phyloP scores from a whole-genome alignment of 2,888 invertebrate species.

The Calephelis perditalis region DNA sequence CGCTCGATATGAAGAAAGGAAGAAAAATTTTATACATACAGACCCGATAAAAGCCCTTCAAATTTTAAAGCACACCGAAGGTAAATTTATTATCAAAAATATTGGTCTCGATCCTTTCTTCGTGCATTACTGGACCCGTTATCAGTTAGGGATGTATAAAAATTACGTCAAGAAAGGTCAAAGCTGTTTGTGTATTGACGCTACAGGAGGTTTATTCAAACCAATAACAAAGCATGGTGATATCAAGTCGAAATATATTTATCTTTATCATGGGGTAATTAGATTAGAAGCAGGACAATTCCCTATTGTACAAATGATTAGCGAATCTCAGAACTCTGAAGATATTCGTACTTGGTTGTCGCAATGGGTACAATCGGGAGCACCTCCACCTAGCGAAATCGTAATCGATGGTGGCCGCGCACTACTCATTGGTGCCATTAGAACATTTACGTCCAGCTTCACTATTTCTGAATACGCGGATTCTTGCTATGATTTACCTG shows the following conservation, averaged over 20 bases:
- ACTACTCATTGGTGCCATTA: constrained; percentile 12
- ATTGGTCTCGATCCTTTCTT: constrained; percentile 13
- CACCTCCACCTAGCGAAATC: constrained; percentile 13
- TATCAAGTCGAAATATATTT: background rate
- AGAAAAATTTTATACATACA: constrained; percentile 15
- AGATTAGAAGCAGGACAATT: constrained; percentile 10
- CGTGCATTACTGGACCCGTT: constrained; percentile 12
- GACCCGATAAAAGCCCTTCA: constrained; percentile 12
- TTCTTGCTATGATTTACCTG: background rate
- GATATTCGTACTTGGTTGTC: background rate
- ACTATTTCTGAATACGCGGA: constrained; percentile 14
- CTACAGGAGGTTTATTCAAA: background rate
- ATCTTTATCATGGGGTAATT: constrained; percentile 12
- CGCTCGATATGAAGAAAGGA: constrained; percentile 9
- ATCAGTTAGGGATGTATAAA: constrained; percentile 10
- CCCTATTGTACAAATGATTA: constrained; percentile 7
- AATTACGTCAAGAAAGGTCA: background rate
- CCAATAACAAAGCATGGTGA: background rate
- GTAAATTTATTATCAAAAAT: constrained; percentile 1
- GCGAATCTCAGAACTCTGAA: background rate
- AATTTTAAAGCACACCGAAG: constrained; percentile 9
- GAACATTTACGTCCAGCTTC: constrained; percentile 8
- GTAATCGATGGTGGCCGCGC: constrained; percentile 15
- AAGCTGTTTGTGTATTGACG: background rate
- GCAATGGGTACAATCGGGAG: constrained; percentile 15